A percentile compares a stretch with the other conserved stretches of the same genome.
These are phyloP conservation scores for Anser cygnoides DNA, from an alignment of 2,113 vertebrate species.

Conservation along the genomic window DNA sequence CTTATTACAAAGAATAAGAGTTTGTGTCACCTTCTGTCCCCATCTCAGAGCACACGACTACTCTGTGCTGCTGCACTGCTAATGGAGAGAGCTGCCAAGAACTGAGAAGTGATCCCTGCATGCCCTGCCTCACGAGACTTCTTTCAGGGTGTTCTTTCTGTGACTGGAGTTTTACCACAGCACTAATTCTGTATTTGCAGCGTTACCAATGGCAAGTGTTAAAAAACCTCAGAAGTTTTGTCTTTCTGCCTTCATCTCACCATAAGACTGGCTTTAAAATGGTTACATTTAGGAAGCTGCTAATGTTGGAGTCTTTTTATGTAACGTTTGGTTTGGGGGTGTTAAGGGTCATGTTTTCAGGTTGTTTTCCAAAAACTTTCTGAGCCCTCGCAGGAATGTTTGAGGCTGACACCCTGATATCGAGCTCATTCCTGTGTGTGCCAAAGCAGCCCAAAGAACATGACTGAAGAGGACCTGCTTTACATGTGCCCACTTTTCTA, in stretches of 20 bases:
- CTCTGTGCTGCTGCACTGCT: background rate
- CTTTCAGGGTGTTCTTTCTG: background rate
- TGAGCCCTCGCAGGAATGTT: background rate
- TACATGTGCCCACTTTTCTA: conserved; percentile 51
- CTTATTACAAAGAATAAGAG: background rate
- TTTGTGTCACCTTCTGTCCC: background rate
- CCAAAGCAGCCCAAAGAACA: background rate
- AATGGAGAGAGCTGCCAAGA: background rate
- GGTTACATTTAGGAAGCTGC: background rate
- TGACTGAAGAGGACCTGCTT: conserved; percentile 14
- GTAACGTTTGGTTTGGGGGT: background rate
- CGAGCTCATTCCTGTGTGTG: background rate
- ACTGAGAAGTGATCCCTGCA: background rate
- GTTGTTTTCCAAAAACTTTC: background rate
- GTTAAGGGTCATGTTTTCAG: background rate
- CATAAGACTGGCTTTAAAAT: background rate
- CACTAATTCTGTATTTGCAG: background rate
- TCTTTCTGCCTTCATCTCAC: background rate
- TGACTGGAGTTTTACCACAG: background rate
- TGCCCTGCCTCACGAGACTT: background rate
- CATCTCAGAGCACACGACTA: rapidly evolving
- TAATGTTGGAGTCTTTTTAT: background rate
- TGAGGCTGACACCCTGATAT: background rate
- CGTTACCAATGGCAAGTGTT: background rate
- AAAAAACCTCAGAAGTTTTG: background rate